Conservation (phyloP, 2,113 vertebrate genomes). For the Xiphias gladius region DNA sequence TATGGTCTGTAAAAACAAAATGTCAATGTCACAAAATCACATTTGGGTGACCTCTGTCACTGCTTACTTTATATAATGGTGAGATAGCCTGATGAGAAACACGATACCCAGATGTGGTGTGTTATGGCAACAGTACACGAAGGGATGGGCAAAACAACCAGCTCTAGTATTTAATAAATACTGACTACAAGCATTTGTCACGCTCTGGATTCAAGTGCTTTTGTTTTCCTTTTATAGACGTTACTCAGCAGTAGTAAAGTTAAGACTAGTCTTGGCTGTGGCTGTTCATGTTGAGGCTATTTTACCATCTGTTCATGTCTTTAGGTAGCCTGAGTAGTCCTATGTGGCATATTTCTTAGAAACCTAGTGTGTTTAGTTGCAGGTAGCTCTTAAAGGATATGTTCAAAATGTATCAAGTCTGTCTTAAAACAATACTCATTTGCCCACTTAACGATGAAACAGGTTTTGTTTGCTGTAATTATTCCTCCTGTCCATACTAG, state of each 20-base stretch:
- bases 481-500: background rate
- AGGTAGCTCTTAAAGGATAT: background rate
- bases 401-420: background rate
- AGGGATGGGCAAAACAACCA: background rate
- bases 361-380: background rate
- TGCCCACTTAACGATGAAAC: background rate
- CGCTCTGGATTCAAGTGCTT: background rate
- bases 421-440: background rate
- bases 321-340: background rate
- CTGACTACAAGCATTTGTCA: background rate
- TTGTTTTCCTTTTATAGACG: background rate
- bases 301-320: background rate
- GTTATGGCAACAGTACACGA: slow-evolving; percentile 4
- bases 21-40: background rate
- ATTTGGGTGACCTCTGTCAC: background rate
- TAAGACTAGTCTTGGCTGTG: background rate
- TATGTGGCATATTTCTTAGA: background rate
- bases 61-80: background rate
- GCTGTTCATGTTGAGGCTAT: background rate
- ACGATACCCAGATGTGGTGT: background rate
- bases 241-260: background rate
- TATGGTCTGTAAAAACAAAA: too few species aligned
- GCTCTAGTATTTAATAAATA: background rate
- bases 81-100: slow-evolving; percentile 39
- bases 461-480: background rate